Evolutionary conservation across 1,140 invertebrate species (phyloP).

Genomic region (Leptopilina boulardi): DNA sequence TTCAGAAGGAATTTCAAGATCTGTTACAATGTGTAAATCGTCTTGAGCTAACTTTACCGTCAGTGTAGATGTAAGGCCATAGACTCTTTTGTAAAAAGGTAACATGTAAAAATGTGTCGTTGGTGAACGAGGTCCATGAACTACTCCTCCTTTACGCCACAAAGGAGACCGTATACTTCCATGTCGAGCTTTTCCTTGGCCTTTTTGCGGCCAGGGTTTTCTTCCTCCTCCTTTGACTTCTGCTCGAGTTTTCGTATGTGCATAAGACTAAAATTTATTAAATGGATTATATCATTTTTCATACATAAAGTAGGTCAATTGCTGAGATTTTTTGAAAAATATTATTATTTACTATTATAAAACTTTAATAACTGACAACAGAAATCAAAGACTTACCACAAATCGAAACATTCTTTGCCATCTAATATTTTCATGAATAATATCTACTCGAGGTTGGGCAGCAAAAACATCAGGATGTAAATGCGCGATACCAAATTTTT

Average conservation of each 20-base stretch:
- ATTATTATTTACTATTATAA: too few species aligned
- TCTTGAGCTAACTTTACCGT: conserved; percentile 96
- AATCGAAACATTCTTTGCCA: conserved; percentile 93
- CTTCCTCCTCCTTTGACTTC: conserved; percentile 91
- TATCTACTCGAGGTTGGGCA: conserved; percentile 88
- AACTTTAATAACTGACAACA: neutral
- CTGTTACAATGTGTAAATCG: conserved; percentile 94
- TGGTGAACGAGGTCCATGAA: conserved; percentile 92
- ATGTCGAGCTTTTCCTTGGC: conserved; percentile 90
- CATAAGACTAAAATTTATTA: conserved; percentile 77
- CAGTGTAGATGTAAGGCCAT: conserved; percentile 88
- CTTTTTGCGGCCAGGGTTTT: conserved; percentile 98
- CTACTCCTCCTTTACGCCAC: conserved; percentile 85
- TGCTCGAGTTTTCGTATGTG: conserved; percentile 83
- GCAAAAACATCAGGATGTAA: conserved; percentile 94
- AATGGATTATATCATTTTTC: conserved; percentile 38
- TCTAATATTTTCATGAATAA: conserved; percentile 90
- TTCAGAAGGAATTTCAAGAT: conserved; percentile 90
- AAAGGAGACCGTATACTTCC: conserved; percentile 94
- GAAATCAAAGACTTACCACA: conserved; percentile 79
- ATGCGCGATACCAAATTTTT: conserved; percentile 89
- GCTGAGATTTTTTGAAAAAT: too few species aligned
- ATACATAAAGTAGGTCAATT: neutral
- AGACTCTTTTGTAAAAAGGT: conserved; percentile 83
- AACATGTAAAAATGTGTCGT: conserved; percentile 96